A percentile compares a stretch with the other conserved stretches of the same genome.
Evolutionary conservation across 35 echinoderm and acorn worm genomes (phyloP).

Genomic region (Chiridota heheva): DNA sequence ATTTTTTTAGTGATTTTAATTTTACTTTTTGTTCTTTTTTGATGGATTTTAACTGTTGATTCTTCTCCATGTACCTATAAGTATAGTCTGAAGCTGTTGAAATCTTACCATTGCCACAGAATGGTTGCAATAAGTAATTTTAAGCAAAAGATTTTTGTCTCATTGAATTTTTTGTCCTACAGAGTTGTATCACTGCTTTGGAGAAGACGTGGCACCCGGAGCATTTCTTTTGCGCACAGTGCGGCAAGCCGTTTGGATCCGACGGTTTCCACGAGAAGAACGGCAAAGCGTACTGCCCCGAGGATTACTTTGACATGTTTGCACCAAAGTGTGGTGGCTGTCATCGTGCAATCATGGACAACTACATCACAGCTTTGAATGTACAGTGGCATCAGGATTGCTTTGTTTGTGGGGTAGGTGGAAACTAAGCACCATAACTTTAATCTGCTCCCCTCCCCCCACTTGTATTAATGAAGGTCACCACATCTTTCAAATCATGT

Average conservation of each 20-base stretch:
- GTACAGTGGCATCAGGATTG: slow-evolving; percentile 97
- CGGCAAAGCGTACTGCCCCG: slow-evolving; percentile 81
- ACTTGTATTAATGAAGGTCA: too few relatives aligned
- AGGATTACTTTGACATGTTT: slow-evolving; percentile 99
- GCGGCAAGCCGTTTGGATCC: slow-evolving; percentile 83
- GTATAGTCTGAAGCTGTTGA: too few relatives aligned
- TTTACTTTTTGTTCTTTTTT: too few relatives aligned
- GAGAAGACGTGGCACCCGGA: slow-evolving; percentile 99
- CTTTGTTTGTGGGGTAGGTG: slow-evolving; percentile 92
- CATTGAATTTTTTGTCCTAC: neutral
- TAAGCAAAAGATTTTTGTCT: neutral
- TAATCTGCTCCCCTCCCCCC: neutral
- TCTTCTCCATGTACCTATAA: too few relatives aligned
- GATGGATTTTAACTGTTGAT: too few relatives aligned
- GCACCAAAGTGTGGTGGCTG: slow-evolving; percentile 93
- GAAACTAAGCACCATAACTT: neutral
- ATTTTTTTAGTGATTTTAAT: too few relatives aligned
- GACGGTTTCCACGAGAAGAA: slow-evolving; percentile 98
- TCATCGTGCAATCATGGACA: slow-evolving; percentile 92
- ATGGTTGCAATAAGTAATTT: neutral
- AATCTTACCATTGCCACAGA: too few relatives aligned
- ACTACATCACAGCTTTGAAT: slow-evolving; percentile 95
- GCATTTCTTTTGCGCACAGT: slow-evolving; percentile 98
- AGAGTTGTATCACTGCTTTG: slow-evolving; percentile 92
- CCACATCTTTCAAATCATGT: too few relatives aligned